Conservation (phyloP, 1,140 invertebrate genomes). For the Mactra quadrangularis region DNA sequence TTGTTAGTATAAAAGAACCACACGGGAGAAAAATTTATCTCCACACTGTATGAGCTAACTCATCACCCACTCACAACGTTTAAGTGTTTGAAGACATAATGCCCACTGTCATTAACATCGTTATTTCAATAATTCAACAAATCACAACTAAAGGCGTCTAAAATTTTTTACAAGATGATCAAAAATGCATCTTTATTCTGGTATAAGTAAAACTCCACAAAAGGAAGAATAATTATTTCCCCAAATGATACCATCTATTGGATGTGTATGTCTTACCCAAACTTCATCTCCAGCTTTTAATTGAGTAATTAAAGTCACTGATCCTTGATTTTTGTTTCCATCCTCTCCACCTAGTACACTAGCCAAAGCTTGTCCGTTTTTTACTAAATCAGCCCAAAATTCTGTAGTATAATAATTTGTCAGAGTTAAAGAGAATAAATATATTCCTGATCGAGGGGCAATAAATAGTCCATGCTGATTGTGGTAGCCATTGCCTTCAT, state of each 20-base stretch:
- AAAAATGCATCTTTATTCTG: too few relatives aligned
- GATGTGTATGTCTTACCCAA: conserved; percentile 4
- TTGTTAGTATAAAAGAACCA: too few relatives aligned
- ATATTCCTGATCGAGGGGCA: conserved; percentile 16
- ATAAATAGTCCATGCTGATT: conserved; percentile 30
- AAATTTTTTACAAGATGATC: too few relatives aligned
- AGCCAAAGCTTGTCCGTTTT: conserved; percentile 6
- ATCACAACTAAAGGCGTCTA: too few relatives aligned
- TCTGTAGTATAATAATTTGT: not conserved
- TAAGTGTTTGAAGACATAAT: too few relatives aligned
- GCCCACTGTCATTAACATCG: too few relatives aligned
- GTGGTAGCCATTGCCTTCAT: conserved; percentile 7
- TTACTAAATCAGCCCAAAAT: not conserved
- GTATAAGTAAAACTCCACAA: conserved; percentile 17
- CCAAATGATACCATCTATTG: conserved; percentile 2
- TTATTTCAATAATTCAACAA: too few relatives aligned
- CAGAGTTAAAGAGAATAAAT: conserved; percentile 1
- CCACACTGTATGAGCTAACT: too few relatives aligned
- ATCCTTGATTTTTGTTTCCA: conserved; percentile 27
- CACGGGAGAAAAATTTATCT: too few relatives aligned
- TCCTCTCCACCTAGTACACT: not conserved
- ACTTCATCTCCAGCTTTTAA: conserved; percentile 48
- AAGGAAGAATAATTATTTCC: conserved; percentile 18
- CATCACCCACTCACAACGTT: too few relatives aligned
- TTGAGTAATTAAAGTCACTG: conserved; percentile 31